Conservation (phyloP, 2,113 vertebrate species). For the Kryptolebias marmoratus region DNA sequence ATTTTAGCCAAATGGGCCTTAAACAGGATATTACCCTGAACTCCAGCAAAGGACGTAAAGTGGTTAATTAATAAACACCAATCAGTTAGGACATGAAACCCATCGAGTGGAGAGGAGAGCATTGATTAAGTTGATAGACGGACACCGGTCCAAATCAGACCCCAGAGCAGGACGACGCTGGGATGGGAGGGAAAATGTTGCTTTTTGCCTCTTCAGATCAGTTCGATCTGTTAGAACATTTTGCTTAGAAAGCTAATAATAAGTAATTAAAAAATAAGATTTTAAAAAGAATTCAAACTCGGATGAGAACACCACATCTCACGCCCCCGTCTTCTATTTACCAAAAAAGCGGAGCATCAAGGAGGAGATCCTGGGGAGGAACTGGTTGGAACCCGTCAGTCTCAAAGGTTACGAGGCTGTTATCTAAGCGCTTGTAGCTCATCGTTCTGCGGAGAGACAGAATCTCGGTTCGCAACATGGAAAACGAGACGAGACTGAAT, state of each 20-base stretch:
- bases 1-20: conserved; percentile 46
- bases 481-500: not conserved
- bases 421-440: not conserved
- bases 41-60: not conserved
- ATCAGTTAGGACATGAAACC: not conserved
- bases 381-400: not conserved
- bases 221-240: not conserved
- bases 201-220: not conserved
- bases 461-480: not conserved
- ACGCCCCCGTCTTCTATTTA: not conserved
- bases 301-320: not conserved
- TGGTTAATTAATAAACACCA: not conserved
- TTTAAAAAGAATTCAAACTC: not conserved
- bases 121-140: not conserved
- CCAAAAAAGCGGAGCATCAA: no score
- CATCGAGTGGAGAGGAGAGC: not conserved
- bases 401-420: not conserved
- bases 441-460: not conserved
- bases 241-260: no score
- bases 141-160: not conserved
- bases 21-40: not conserved
- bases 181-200: not conserved
- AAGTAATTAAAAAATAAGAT: not conserved
- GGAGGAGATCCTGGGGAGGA: not conserved
- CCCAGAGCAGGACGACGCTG: not conserved